phyloP scores from a whole-genome alignment of 1,140 invertebrate species.

The Colletes latitarsis region DNA sequence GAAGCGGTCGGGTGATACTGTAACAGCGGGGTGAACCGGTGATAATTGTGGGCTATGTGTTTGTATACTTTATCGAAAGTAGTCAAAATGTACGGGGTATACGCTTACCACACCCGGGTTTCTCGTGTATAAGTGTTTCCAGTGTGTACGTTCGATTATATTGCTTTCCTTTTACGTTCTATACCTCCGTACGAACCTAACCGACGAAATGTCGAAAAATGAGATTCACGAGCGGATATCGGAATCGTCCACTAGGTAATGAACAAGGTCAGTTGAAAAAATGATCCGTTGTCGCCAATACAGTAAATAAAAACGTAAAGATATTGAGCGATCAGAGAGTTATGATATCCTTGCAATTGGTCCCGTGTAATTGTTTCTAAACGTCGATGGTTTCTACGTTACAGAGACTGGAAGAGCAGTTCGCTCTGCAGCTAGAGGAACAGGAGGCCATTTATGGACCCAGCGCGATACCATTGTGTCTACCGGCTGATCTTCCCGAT shows the following conservation, averaged over 20 bases:
- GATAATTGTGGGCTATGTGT: constrained; percentile 55
- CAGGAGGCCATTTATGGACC: constrained; percentile 89
- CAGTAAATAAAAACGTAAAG: not conserved
- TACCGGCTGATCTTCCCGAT: constrained; percentile 85
- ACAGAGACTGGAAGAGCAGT: constrained; percentile 93
- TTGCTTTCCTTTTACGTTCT: constrained; percentile 34
- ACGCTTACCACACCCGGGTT: constrained; percentile 26
- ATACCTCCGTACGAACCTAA: constrained; percentile 33
- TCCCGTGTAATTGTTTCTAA: not conserved
- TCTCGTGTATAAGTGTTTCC: constrained; percentile 41
- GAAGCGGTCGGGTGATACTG: not conserved
- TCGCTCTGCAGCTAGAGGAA: constrained; percentile 90
- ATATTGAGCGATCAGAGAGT: not conserved
- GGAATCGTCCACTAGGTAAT: constrained; percentile 58
- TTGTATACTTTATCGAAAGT: constrained; percentile 47
- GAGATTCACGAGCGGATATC: constrained; percentile 67
- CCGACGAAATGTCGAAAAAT: constrained; percentile 54
- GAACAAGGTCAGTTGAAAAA: constrained; percentile 61
- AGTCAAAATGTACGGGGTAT: constrained; percentile 33
- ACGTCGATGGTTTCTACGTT: constrained; percentile 56
- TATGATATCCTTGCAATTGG: not conserved
- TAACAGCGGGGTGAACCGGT: constrained; percentile 59
- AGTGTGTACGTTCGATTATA: constrained; percentile 45
- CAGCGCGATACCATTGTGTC: constrained; percentile 81
- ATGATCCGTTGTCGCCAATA: constrained; percentile 45